Evolutionary conservation across 1,140 invertebrate species (phyloP), one percentile per base, ranked within the genome.

Genomic region (Drosophila cardini): DNA sequence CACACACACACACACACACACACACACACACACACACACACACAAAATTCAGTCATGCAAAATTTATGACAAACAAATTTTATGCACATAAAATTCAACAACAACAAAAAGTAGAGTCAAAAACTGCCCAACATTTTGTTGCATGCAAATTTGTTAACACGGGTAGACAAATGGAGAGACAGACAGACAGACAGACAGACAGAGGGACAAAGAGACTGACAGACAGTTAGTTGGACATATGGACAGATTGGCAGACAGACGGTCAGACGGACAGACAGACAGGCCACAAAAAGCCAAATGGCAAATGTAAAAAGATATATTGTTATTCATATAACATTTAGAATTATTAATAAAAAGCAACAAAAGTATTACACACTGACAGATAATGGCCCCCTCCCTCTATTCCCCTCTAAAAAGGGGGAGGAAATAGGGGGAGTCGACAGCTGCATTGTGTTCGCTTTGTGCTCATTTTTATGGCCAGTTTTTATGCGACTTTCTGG

Each of bases 131-230:
- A 71, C 72, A 75, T 50, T 75, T 75, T 64, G 72, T 71, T 71
- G 72, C 72, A 75, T 75, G 72, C 72, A 71, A 71, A 75, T 75
- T 75, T 75, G 72, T 75, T 75, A 75, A 64, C 68, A 71, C 55
- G 36, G 26, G 26, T 30, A 30, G 16, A 62, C 32, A 30, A 10
- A n/a, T 8, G 9, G 32, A 36, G 11, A 4, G 18, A 26, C 21
- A 34, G 32, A 10, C n/a, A 11, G 50, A 62, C 26, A 30, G 13
- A 38, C 9, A 21, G 45, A 21, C 45, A n/a, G 16, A 21, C 9
- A 30, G 26, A 21, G 18, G 40, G 43, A 38, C 48, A n/a, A 15
- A 21, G n/a, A 42, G 57, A 40, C 21, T 15, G 10, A 21, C 45
- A 26, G 18, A 50, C 15, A 40, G 13, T 32, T n/a, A 60, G 34